A percentile compares a stretch with the other conserved stretches of the same genome.
phyloP scores from a whole-genome alignment of 2,888 invertebrate species.

The Hyposoter didymator region DNA sequence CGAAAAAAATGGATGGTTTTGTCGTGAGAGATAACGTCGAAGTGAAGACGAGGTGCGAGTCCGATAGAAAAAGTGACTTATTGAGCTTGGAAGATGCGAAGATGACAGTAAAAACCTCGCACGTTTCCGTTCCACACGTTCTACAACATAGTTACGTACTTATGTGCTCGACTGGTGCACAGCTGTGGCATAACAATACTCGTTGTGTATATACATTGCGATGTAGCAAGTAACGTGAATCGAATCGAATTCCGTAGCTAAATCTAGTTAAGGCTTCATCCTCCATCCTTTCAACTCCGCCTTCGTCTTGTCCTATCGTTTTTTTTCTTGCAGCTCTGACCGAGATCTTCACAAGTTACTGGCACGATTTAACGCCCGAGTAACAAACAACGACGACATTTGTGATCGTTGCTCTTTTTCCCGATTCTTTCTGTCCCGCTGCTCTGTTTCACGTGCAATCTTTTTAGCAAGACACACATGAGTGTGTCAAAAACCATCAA shows the following conservation, averaged over 20 bases:
- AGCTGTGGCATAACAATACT: slow-evolving; percentile 33
- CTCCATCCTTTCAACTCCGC: slow-evolving; percentile 1
- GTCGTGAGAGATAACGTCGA: not conserved
- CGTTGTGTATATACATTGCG: slow-evolving; percentile 5
- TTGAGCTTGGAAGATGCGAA: slow-evolving; percentile 34
- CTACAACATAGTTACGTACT: slow-evolving; percentile 43
- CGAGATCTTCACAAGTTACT: slow-evolving; percentile 12
- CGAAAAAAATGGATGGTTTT: not conserved
- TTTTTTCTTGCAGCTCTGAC: slow-evolving; percentile 31
- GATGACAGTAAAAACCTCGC: slow-evolving; percentile 45
- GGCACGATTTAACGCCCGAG: slow-evolving; percentile 5
- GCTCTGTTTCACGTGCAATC: not conserved
- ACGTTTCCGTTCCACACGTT: slow-evolving; percentile 51
- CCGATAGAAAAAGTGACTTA: slow-evolving; percentile 13
- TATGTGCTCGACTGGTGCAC: slow-evolving; percentile 13
- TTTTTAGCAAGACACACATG: not conserved
- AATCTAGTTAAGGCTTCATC: slow-evolving; percentile 48
- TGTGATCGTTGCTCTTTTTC: not conserved
- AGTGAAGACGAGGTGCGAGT: slow-evolving; percentile 2
- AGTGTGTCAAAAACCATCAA: not conserved
- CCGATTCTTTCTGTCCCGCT: not conserved
- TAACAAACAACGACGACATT: slow-evolving; percentile 2
- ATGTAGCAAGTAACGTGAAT: slow-evolving; percentile 45
- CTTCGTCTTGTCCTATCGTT: slow-evolving; percentile 10
- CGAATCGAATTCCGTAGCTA: slow-evolving; percentile 52